These are phyloP conservation scores for Manis pentadactyla DNA, from an alignment of 2,797 vertebrate genomes.

Conservation along the genomic window DNA sequence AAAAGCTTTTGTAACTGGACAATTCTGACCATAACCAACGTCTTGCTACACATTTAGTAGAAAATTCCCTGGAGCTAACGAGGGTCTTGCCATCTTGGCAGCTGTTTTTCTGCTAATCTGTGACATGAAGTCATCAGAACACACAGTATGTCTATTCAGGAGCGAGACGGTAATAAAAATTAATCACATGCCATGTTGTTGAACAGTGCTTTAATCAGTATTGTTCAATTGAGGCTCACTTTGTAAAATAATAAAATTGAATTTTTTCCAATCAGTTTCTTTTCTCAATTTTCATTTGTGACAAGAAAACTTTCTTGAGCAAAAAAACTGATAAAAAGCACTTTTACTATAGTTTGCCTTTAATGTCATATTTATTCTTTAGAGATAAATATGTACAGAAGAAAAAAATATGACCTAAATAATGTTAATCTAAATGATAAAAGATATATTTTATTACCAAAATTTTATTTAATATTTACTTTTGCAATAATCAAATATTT, in stretches of 20 bases:
- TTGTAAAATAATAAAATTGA: not conserved
- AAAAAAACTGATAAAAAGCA: not conserved
- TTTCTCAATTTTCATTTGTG: not conserved
- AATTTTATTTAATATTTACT: not conserved
- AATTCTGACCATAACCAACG: conserved; percentile 3
- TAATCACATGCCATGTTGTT: not conserved
- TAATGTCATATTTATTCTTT: not conserved
- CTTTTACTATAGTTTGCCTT: not conserved
- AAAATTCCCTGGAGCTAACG: not conserved
- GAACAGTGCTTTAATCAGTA: not conserved
- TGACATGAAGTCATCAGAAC: not conserved
- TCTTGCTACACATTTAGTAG: not conserved
- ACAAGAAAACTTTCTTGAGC: not conserved
- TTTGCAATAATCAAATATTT: not conserved
- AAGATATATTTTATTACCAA: not conserved
- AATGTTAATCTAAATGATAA: not conserved
- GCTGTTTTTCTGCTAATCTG: not conserved
- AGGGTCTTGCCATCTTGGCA: not conserved
- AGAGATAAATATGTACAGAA: not conserved
- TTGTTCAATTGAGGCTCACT: not conserved
- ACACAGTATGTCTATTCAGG: not conserved
- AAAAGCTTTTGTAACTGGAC: not conserved
- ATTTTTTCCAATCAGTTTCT: not conserved
- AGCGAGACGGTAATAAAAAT: not conserved
- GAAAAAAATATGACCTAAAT: not conserved